Evolutionary conservation across 2,888 invertebrate genomes (phyloP).

Genomic region (Apamea epomidion): DNA sequence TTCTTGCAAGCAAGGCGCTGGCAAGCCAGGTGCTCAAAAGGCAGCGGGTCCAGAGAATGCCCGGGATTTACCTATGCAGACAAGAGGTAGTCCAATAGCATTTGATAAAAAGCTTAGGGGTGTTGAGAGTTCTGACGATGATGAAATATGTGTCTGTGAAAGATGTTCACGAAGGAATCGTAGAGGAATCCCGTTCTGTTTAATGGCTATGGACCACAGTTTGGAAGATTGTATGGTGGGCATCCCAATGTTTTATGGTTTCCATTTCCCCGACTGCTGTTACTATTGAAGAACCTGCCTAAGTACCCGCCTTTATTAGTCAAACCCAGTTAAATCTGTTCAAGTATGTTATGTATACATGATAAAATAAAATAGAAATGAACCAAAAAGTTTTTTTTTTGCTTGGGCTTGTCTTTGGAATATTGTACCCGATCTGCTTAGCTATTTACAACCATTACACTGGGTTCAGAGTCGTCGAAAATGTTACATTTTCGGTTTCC

Average conservation of each 20-base stretch:
- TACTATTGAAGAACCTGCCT: conserved; percentile 28
- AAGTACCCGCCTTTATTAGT: background rate
- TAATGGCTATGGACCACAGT: conserved; percentile 42
- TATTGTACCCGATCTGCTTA: background rate
- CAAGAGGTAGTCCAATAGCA: background rate
- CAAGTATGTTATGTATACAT: background rate
- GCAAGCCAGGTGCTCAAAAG: background rate
- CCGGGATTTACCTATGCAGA: background rate
- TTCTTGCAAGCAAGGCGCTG: background rate
- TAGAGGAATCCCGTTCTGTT: conserved; percentile 36
- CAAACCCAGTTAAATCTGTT: background rate
- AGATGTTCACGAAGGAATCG: conserved; percentile 13
- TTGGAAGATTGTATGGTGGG: conserved; percentile 52
- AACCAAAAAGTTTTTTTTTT: background rate
- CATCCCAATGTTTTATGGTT: conserved; percentile 32
- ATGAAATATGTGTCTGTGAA: conserved; percentile 47
- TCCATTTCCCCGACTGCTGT: conserved; percentile 43
- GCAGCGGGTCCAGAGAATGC: background rate
- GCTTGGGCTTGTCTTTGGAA: background rate
- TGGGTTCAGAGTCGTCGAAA: too few relatives aligned
- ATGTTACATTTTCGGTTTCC: too few relatives aligned
- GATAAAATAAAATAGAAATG: background rate
- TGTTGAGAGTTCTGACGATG: conserved; percentile 23
- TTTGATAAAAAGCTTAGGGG: background rate
- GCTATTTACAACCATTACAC: too few relatives aligned